Conservation (phyloP, 2,888 invertebrate species). For the Cheilosia scutellata region DNA sequence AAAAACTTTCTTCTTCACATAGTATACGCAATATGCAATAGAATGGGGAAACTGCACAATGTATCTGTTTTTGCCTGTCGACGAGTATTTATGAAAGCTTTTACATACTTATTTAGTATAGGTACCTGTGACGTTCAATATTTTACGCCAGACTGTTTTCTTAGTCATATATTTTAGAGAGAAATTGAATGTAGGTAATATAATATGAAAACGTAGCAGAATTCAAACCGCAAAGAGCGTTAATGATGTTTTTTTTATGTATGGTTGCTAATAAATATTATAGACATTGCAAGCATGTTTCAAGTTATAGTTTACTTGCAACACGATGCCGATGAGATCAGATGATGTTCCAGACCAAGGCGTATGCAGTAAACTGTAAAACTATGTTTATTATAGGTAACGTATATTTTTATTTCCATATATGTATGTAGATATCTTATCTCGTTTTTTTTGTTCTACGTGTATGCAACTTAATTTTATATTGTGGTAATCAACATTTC, state of each 20-base stretch:
- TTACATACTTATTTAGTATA: background rate
- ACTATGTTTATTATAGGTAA: conserved; percentile 11
- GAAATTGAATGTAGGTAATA: background rate
- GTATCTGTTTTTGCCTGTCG: conserved; percentile 13
- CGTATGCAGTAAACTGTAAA: conserved; percentile 24
- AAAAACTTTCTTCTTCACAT: conserved; percentile 3
- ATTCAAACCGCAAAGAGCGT: conserved; percentile 4
- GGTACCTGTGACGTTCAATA: background rate
- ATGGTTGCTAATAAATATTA: background rate
- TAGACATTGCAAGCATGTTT: conserved; percentile 21
- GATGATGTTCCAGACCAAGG: conserved; percentile 43
- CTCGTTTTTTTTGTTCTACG: conserved; percentile 6
- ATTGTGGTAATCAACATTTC: background rate
- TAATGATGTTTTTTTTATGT: background rate
- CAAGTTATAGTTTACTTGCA: conserved; percentile 6
- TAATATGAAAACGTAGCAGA: background rate
- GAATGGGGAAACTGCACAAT: background rate
- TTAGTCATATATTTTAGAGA: background rate
- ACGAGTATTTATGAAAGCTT: background rate
- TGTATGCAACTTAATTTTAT: background rate
- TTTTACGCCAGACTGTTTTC: background rate
- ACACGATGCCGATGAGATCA: conserved; percentile 35
- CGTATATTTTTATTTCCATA: conserved; percentile 11
- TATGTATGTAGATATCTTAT: background rate
- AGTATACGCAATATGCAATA: background rate